Conservation (phyloP, 2,888 invertebrate species). For the Cryptocheilus praepositus region DNA sequence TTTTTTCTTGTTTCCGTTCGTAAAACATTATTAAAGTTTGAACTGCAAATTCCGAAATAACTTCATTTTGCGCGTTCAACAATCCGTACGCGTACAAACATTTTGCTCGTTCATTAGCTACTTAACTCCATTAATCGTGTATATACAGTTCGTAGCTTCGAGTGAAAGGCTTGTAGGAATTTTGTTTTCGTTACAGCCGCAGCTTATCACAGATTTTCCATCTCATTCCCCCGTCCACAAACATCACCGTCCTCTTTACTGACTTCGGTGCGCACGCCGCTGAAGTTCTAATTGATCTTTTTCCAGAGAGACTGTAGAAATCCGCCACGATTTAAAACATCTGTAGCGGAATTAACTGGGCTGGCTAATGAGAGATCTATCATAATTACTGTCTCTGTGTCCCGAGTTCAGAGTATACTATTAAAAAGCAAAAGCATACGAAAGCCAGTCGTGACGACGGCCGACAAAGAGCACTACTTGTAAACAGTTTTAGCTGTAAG, state of each 20-base stretch:
- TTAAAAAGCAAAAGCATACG: slow-evolving; percentile 6
- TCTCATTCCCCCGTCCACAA: not conserved
- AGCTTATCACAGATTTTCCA: not conserved
- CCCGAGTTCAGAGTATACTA: slow-evolving; percentile 7
- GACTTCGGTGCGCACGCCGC: slow-evolving; percentile 39
- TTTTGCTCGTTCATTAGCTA: too few species aligned
- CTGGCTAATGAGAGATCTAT: slow-evolving; percentile 43
- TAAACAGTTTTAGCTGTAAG: slow-evolving; percentile 44
- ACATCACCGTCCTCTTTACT: slow-evolving; percentile 21
- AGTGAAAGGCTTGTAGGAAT: too few species aligned
- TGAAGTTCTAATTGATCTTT: slow-evolving; percentile 62
- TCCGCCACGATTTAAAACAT: slow-evolving; percentile 71
- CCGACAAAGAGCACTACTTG: slow-evolving; percentile 35
- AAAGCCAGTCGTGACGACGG: slow-evolving; percentile 26
- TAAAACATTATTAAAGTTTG: too few species aligned
- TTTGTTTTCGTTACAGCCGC: not conserved
- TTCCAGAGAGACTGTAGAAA: slow-evolving; percentile 66
- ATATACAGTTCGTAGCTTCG: too few species aligned
- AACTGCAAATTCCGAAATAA: too few species aligned
- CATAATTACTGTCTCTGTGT: slow-evolving; percentile 39
- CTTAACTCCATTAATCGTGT: too few species aligned
- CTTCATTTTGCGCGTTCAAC: too few species aligned
- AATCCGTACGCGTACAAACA: too few species aligned
- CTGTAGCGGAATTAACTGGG: slow-evolving; percentile 63
- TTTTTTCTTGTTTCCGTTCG: too few species aligned